Conservation (phyloP, 2,113 vertebrate species). For the Motacilla tschutschensis region DNA sequence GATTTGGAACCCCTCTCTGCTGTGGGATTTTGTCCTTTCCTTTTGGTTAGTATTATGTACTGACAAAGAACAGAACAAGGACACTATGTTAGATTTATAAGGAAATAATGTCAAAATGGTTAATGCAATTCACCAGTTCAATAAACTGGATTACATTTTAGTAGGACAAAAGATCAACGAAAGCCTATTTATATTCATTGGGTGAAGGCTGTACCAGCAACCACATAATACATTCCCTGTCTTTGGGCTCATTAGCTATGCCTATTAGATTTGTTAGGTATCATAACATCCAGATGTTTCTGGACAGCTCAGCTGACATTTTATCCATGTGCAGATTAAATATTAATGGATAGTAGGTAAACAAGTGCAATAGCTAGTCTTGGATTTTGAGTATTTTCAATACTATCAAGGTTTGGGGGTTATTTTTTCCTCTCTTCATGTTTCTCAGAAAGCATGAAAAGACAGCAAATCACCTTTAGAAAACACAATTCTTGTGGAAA, state of each 20-base stretch:
- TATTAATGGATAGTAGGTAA: constrained; percentile 46
- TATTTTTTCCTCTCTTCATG: not conserved
- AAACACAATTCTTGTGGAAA: not conserved
- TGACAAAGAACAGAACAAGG: constrained; percentile 63
- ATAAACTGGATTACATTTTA: constrained; percentile 72
- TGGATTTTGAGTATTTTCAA: constrained; percentile 6
- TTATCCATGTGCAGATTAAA: constrained; percentile 43
- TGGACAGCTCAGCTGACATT: constrained; percentile 62
- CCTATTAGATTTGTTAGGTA: constrained; percentile 68
- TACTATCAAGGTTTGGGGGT: not conserved
- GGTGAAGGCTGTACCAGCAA: constrained; percentile 65
- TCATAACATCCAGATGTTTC: constrained; percentile 71
- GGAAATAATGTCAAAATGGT: constrained; percentile 74
- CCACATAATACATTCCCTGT: constrained; percentile 51
- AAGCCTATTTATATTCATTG: constrained; percentile 75
- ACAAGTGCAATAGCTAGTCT: constrained; percentile 26
- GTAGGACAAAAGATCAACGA: constrained; percentile 74
- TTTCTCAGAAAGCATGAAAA: constrained; percentile 23
- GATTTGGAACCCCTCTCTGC: not conserved
- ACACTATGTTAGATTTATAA: constrained; percentile 69
- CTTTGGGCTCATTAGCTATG: constrained; percentile 71
- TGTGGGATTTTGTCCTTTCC: constrained; percentile 20
- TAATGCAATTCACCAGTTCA: constrained; percentile 75
- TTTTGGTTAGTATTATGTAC: constrained; percentile 20
- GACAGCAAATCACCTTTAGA: not conserved